Base-by-base conservation (phyloP, 2,113 vertebrate genomes). In the Protomyctophum bolini region DNA sequence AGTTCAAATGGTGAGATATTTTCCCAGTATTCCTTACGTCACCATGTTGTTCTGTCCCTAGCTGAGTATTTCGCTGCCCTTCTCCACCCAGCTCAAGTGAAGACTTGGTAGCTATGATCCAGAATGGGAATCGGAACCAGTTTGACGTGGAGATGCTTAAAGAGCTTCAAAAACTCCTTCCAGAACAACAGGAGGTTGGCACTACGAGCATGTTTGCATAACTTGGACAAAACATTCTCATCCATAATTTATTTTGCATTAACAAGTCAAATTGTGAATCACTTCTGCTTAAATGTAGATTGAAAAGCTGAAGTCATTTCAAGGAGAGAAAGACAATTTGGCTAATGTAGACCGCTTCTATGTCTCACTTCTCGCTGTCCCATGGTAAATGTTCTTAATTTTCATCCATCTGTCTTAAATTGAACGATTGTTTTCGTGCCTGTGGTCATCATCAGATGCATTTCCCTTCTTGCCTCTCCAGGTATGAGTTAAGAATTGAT, bases 181-280 rank as follows among this genome's bases (percentile, higher is more conserved):
- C 98, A 0, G 97, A 99, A 89, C 98, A 97, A 65, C 95, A 98
- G 0, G 98, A 99, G 95, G 98, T 99, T 75, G 77, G 92, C 71
- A 33, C 55, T n/a, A 29, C 7, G 6, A 0, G 8, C 15, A 11
- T 15, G 1, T 64, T 41, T 41, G 33, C 3, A 41, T 41, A 41
- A 41, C 33, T 41, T 41, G 3, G 33, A 4, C 21, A 21, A 41
- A 41, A 41, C 5, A 41, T 0, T 6, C 45, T 21, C 4, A 54
- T 9, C 57, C 68, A 0, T 10, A 58, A 63, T 54, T 64, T 29
- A 47, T 10, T 10, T 15, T 52, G 12, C 47, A 59, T 33, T 3
- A 46, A 46, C 49, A 8, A 50, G 6, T 10, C 49, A 50, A 21
- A 6, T 41, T 41, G 33, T 41, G 62, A 79, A n/a, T 82, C 66